Evolutionary conservation across 2,888 invertebrate genomes (phyloP), one percentile per base, ranked within the genome.

Genomic region (Acleris sparsana): DNA sequence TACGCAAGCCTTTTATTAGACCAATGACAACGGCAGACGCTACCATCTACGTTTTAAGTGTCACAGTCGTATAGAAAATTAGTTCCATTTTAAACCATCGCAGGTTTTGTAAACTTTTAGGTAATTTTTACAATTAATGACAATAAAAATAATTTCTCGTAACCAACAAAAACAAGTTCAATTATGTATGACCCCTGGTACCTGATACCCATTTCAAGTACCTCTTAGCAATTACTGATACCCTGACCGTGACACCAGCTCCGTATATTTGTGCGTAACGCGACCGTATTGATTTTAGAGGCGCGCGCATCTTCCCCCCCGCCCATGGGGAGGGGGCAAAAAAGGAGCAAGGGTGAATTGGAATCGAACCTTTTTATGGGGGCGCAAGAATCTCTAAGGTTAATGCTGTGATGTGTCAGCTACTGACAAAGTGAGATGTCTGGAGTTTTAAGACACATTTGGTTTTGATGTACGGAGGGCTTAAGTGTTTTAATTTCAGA

Each of bases 341-440:
- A 83, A 85, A 85, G 80, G 86, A 83, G 85, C 84, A 87, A 82
- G 88, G 87, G 89, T 82, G 85, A 83, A 86, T 87, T 87, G 84
- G 85, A 88, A 89, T 89, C 85, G 88, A 90, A 89, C 86, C 88
- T 88, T 89, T 89, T 89, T 88, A 87, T 85, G 84, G 86, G 86
- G 82, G 85, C 78, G 81, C 82, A 82, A 79, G 83, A 85, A 88
- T 87, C 87, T 85, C 83, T 87, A 81, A 89, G 87, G 88, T 89
- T 89, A 87, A 86, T 85, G 82, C 83, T 79, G 79, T 82, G 76
- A 82, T 79, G 84, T 80, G 83, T 81, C 83, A 80, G 77, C 78
- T 70, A 75, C 79, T 77, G 78, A 62, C 64, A 79, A 62, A 59
- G 53, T 56, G 71, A 72, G 68, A 71, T 70, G 71, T 74, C 71